Conservation (phyloP, 2,113 vertebrate species). For the Suncus etruscus region DNA sequence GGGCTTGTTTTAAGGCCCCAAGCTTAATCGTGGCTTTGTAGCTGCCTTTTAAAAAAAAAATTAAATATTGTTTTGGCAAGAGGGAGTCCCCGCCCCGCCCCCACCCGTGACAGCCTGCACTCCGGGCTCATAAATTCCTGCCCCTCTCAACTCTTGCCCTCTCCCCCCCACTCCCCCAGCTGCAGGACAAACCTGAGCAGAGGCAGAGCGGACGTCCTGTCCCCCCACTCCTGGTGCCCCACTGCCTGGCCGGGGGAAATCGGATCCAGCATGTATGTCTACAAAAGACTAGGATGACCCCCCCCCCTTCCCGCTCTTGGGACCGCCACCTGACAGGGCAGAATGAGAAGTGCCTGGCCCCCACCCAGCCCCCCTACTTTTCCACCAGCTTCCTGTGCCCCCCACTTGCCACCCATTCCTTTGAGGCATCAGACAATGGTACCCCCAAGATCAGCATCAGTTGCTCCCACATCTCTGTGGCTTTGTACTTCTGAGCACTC, state of each 20-base stretch:
- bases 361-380: too few species aligned
- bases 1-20: constrained; percentile 83
- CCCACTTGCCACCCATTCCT: background rate
- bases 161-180: constrained; percentile 51
- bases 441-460: too few species aligned
- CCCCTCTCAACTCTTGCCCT: constrained; percentile 76
- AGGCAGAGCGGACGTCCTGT: background rate
- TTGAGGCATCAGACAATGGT: too few species aligned
- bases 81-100: constrained; percentile 39
- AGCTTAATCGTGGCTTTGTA: constrained; percentile 87
- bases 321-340: background rate
- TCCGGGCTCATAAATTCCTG: constrained; percentile 79
- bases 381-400: background rate
- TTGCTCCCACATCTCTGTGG: too few species aligned
- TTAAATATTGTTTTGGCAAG: constrained; percentile 83
- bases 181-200: constrained; percentile 54
- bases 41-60: constrained; percentile 80
- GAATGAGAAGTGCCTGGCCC: background rate
- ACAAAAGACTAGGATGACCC: background rate
- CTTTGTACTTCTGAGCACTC: too few species aligned
- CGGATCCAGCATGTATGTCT: constrained; percentile 34
- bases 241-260: background rate
- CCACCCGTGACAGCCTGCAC: constrained; percentile 65
- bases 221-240: background rate
- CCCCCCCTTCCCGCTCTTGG: too few species aligned